A percentile compares a stretch with the other conserved stretches of the same genome.
phyloP scores from a whole-genome alignment of 2,113 vertebrate species.

The Hassar affinis region DNA sequence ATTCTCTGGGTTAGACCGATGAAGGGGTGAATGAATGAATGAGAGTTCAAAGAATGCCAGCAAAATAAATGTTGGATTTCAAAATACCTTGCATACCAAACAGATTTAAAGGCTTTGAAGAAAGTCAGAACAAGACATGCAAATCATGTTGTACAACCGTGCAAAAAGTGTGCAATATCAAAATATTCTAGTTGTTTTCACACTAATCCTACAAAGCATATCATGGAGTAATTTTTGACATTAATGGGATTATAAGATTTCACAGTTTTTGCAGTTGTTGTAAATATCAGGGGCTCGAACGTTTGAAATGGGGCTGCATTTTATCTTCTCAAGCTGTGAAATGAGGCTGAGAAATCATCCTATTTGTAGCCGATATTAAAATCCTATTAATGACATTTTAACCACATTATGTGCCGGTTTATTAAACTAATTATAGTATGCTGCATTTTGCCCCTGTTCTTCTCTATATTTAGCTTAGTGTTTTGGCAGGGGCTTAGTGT shows the following conservation, averaged over 20 bases:
- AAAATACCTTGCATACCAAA: background rate
- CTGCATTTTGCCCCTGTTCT: conserved; percentile 22
- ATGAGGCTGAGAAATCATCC: conserved; percentile 15
- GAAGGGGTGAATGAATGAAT: background rate
- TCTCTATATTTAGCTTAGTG: conserved; percentile 47
- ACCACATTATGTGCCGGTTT: conserved; percentile 42
- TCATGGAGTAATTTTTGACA: background rate
- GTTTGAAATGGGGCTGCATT: background rate
- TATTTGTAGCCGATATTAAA: conserved; percentile 36
- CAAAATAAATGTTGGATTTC: conserved; percentile 5
- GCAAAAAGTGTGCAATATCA: background rate
- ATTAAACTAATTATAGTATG: conserved; percentile 43
- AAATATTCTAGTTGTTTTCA: background rate
- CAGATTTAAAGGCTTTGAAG: background rate
- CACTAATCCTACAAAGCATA: background rate
- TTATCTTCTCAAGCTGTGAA: background rate
- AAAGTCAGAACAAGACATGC: background rate
- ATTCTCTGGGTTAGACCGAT: background rate
- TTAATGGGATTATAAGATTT: conserved; percentile 21
- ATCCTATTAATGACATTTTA: conserved; percentile 45
- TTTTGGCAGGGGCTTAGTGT: conserved; percentile 48
- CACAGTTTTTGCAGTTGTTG: conserved; percentile 10
- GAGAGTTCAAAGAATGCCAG: conserved; percentile 17
- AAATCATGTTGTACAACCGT: background rate
- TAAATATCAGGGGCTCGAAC: background rate